Base-by-base conservation (phyloP, 2,113 vertebrate genomes). In the Ciconia stormi region DNA sequence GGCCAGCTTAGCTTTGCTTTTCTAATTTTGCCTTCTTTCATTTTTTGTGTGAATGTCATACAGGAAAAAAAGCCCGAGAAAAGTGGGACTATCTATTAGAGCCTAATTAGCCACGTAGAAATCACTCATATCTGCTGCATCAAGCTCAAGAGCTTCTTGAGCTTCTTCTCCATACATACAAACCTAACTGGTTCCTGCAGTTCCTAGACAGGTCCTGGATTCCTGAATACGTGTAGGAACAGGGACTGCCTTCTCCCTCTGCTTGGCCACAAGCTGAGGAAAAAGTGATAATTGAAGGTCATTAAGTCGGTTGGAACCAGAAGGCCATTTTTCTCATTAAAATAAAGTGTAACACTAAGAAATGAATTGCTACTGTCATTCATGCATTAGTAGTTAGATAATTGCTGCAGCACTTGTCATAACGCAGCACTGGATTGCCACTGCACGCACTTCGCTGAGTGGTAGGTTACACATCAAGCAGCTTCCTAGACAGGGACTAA, bases 401-500 rank as follows among this genome's bases (percentile, higher is more conserved):
- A 96, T 73, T 91, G 84, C 94, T 83, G 79, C 76, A 91, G 78
- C 73, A 79, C 82, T 92, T 85, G 85, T 73, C 22, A 5, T 29
- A 77, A 36, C 9, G 1, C 46, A 87, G 66, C 44, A 4, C 4
- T 49, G 79, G 66, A 88, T 91, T 97, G 85, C 42, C 72, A 59
- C 38, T 2, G 3, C 2, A 8, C 38, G 44, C 40, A 3, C 40
- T 67, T 55, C 4, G 4, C 56, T 46, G 59, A 82, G 63, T 19
- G 58, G 61, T 62, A 63, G 72, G 69, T 83, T 87, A 40, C 70
- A 63, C 50, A 11, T 70, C 82, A 90, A 74, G 95, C 76, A 93
- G 82, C 36, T 71, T 91, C 55, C 67, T 46, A 95, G 93, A 94
- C 72, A 63, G 70, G 25, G 74, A 83, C 71, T 95, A 96, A 96